These are phyloP conservation scores for Canis aureus DNA, from an alignment of 2,113 vertebrate genomes.

Conservation along the genomic window DNA sequence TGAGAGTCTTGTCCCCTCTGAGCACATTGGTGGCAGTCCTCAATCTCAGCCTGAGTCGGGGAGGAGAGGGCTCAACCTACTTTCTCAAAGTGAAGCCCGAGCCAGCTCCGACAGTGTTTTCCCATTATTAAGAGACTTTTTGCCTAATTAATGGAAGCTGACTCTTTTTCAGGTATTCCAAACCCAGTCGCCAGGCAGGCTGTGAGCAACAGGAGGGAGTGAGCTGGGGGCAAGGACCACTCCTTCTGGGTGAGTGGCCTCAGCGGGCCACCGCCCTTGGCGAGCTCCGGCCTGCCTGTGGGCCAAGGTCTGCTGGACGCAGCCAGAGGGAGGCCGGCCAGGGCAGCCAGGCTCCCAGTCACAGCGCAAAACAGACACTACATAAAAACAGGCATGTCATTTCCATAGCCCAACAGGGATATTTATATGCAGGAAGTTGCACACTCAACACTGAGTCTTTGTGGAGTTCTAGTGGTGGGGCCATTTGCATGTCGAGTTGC, in stretches of 20 bases:
- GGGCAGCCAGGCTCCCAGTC: neutral
- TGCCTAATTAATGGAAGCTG: constrained; percentile 33
- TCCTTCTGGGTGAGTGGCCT: neutral
- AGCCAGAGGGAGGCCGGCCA: neutral
- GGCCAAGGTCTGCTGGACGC: neutral
- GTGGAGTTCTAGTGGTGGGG: neutral
- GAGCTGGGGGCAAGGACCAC: neutral
- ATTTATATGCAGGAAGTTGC: rapidly evolving
- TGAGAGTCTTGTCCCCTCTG: neutral
- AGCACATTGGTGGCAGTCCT: neutral
- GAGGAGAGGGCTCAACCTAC: neutral
- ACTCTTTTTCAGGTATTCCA: neutral
- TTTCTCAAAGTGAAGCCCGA: constrained; percentile 5
- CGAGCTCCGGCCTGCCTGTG: neutral
- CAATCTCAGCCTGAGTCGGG: neutral
- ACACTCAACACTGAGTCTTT: neutral
- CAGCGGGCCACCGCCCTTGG: neutral
- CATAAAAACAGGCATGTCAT: neutral
- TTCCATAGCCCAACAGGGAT: neutral
- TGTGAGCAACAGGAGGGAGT: neutral
- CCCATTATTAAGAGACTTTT: neutral
- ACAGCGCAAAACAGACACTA: neutral
- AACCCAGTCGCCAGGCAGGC: neutral
- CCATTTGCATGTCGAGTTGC: rapidly evolving
- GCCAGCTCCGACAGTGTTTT: neutral